Percentiles rank a stretch among this genome's conserved stretches.
These are phyloP conservation scores for Drosophila sproati DNA, from an alignment of 1,140 invertebrate species.

Conservation along the genomic window DNA sequence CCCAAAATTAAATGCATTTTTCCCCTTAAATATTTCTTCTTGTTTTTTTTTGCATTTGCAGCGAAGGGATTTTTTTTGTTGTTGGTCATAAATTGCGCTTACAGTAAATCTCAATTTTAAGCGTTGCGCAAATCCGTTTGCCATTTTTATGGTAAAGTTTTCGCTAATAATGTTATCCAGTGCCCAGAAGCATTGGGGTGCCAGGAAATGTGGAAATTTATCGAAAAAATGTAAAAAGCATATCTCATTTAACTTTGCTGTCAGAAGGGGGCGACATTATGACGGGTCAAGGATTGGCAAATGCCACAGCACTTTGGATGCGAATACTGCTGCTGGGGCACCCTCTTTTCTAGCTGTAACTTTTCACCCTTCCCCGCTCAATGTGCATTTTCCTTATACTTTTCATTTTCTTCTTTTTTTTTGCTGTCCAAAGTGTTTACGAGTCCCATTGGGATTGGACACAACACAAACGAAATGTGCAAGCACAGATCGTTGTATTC, in stretches of 20 bases:
- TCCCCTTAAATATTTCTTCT: conserved; percentile 16
- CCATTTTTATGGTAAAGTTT: conserved; percentile 73
- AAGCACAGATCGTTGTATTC: conserved; percentile 68
- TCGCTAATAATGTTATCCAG: conserved; percentile 72
- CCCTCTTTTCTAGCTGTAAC: conserved; percentile 32
- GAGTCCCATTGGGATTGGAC: conserved; percentile 72
- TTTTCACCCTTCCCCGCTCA: conserved; percentile 45
- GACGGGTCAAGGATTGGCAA: conserved; percentile 80
- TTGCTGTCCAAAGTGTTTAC: conserved; percentile 70
- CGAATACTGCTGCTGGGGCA: not conserved
- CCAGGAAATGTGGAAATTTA: conserved; percentile 55
- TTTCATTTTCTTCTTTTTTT: not conserved
- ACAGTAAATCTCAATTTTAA: conserved; percentile 77
- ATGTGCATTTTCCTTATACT: conserved; percentile 36
- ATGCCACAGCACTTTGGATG: conserved; percentile 38
- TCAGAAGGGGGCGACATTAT: conserved; percentile 63
- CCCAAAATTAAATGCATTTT: conserved; percentile 17
- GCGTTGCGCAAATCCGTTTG: conserved; percentile 75
- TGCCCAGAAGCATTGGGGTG: conserved; percentile 17
- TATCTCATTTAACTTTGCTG: conserved; percentile 79
- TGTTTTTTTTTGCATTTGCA: not conserved
- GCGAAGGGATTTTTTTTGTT: conserved; percentile 13
- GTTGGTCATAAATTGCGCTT: conserved; percentile 66
- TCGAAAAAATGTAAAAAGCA: conserved; percentile 82
- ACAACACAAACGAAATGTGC: conserved; percentile 71